Evolutionary conservation across 23 tunicate species (phyloP).

Genomic region (Botrylloides violaceus): DNA sequence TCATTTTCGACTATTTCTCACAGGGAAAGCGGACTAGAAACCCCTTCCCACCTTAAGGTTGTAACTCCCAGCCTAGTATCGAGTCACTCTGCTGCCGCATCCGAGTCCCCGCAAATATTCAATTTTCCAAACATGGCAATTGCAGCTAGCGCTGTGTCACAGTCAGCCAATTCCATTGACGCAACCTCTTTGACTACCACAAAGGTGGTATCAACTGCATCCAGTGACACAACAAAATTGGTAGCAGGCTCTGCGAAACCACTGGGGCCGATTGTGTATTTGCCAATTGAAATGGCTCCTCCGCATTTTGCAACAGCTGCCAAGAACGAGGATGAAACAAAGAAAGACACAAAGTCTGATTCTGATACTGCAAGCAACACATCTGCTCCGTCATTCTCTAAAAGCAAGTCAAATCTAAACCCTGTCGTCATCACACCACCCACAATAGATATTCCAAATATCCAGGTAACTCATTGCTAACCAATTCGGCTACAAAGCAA

Average conservation of each 20-base stretch:
- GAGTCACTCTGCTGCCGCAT: conserved; percentile 17
- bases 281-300: neutral
- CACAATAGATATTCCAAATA: neutral
- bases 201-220: neutral
- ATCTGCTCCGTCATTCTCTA: too few species aligned
- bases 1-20: neutral
- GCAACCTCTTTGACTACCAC: neutral
- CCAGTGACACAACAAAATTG: neutral
- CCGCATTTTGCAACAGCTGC: neutral
- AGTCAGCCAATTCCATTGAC: neutral
- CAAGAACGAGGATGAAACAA: neutral
- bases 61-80: conserved; percentile 46
- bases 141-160: conserved; percentile 2
- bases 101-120: conserved; percentile 47
- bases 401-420: neutral
- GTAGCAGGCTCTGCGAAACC: conserved; percentile 4
- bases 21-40: conserved; percentile 67
- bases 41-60: conserved; percentile 61
- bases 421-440: neutral
- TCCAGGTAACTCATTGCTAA: too few species aligned
- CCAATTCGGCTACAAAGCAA: too few species aligned
- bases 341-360: neutral
- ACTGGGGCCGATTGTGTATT: neutral
- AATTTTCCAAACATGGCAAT: conserved; percentile 25
- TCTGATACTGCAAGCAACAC: neutral